Conservation (phyloP, 2,888 invertebrate species). For the Torymus auratus region DNA sequence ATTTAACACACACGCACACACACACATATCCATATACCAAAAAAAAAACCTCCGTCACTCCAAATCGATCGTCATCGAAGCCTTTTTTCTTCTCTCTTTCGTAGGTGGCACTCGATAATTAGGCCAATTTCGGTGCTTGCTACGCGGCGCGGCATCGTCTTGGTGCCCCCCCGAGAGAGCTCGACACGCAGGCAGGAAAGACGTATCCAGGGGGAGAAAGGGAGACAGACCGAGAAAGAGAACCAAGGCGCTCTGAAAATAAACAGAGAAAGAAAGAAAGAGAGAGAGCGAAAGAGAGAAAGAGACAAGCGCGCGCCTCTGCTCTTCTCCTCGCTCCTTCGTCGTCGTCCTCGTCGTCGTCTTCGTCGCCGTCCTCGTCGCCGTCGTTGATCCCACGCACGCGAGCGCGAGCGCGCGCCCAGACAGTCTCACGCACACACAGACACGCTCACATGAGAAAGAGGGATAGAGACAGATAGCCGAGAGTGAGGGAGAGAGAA, state of each 20-base stretch:
- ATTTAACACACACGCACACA: neutral
- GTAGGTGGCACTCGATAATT: conserved; percentile 61
- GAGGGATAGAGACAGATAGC: too few relatives aligned
- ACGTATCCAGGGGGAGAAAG: conserved; percentile 21
- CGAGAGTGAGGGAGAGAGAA: too few relatives aligned
- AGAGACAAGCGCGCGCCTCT: conserved; percentile 13
- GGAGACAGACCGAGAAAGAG: neutral
- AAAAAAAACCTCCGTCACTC: neutral
- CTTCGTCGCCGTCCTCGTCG: conserved; percentile 41
- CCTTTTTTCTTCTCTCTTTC: conserved; percentile 57
- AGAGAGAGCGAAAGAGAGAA: neutral
- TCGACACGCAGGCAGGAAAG: conserved; percentile 8
- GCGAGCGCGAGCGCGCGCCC: neutral
- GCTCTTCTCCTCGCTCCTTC: conserved; percentile 29
- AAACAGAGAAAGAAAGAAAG: conserved; percentile 6
- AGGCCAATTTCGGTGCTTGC: conserved; percentile 55
- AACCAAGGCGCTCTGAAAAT: conserved; percentile 17
- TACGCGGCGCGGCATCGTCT: neutral
- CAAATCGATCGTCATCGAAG: conserved; percentile 51
- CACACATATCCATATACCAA: neutral
- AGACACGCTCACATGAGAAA: neutral
- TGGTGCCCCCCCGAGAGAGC: conserved; percentile 51
- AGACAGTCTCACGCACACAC: conserved; percentile 1
- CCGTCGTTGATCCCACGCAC: conserved; percentile 10
- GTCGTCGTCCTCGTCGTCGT: conserved; percentile 38